phyloP scores from a whole-genome alignment of 1,140 invertebrate genomes.

The Papilio polytes region DNA sequence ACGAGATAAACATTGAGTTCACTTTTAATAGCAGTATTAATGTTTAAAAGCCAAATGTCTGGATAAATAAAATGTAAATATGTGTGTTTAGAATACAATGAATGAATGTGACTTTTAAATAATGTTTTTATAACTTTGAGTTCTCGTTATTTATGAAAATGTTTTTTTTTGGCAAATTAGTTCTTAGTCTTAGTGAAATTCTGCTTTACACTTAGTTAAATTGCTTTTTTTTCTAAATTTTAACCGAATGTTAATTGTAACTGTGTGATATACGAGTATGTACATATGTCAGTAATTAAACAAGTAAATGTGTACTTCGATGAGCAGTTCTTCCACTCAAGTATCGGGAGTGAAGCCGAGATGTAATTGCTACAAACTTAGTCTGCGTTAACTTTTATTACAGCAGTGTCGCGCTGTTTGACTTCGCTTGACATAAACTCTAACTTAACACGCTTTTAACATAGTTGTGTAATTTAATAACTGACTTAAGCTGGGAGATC shows the following conservation, averaged over 20 bases:
- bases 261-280: background rate
- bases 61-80: too few relatives aligned
- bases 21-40: background rate
- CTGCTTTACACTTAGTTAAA: too few relatives aligned
- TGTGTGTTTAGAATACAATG: too few relatives aligned
- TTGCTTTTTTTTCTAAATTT: too few relatives aligned
- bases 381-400: background rate
- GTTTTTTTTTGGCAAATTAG: too few relatives aligned
- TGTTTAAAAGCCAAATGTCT: background rate
- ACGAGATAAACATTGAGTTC: background rate
- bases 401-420: slow-evolving; percentile 9
- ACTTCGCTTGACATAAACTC: slow-evolving; percentile 13
- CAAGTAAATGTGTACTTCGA: background rate
- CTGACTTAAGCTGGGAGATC: background rate
- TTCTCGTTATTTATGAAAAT: too few relatives aligned
- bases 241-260: background rate
- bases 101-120: too few relatives aligned
- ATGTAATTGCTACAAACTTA: slow-evolving; percentile 16
- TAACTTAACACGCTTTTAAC: slow-evolving; percentile 15
- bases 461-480: slow-evolving; percentile 29
- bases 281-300: background rate
- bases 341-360: background rate
- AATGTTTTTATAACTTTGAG: too few relatives aligned
- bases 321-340: background rate
- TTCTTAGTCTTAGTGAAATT: too few relatives aligned